phyloP scores from a whole-genome alignment of 2,113 vertebrate genomes.

The Tyrannus savana region DNA sequence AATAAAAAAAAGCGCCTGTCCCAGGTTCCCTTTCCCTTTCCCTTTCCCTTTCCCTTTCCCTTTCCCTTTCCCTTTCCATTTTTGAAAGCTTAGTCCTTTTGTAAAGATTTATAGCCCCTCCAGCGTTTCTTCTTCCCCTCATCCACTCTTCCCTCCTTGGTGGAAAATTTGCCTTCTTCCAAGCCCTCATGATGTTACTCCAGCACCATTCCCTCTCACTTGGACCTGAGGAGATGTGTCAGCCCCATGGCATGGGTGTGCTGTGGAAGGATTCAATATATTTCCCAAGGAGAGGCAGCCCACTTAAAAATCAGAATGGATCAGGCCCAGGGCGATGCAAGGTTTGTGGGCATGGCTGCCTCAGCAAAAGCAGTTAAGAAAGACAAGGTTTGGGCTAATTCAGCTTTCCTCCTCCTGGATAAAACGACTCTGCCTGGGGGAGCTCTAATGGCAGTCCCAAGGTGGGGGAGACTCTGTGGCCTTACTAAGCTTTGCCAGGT shows the following conservation, averaged over 20 bases:
- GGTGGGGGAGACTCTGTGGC: neutral
- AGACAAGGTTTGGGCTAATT: neutral
- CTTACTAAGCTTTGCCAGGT: neutral
- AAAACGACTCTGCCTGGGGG: neutral
- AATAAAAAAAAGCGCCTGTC: neutral
- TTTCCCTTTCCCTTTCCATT: neutral
- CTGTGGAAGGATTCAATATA: neutral
- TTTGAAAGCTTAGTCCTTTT: neutral
- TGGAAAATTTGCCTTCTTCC: neutral
- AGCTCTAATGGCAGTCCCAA: neutral
- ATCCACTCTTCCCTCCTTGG: neutral
- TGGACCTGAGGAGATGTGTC: neutral
- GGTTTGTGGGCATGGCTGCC: neutral
- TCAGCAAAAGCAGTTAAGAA: neutral
- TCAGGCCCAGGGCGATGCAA: neutral
- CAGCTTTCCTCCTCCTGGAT: neutral
- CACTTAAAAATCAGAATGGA: neutral
- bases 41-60: neutral
- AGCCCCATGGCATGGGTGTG: neutral
- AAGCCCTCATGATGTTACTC: neutral
- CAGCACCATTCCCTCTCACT: neutral
- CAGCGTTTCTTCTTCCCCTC: neutral
- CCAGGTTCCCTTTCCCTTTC: neutral
- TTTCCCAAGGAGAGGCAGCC: neutral
- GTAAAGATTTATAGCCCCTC: neutral